Evolutionary conservation across 2,797 vertebrate species (phyloP).

Genomic region (Borostomias antarcticus): DNA sequence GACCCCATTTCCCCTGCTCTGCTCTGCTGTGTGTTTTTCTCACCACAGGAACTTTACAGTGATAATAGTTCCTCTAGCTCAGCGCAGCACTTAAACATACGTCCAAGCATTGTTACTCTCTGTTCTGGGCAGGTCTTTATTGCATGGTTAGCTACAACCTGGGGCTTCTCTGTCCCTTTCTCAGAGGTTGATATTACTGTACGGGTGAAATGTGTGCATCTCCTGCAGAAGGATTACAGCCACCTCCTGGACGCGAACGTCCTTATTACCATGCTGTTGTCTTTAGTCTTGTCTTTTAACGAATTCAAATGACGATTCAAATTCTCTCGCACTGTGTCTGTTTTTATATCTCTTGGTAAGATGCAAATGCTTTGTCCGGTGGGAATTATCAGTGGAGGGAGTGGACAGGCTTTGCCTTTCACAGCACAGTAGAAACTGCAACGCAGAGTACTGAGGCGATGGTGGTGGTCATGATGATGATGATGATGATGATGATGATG

Average conservation of each 20-base stretch:
- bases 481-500: neutral
- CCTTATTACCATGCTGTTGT: conserved; percentile 41
- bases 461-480: neutral
- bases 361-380: conserved; percentile 64
- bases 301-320: conserved; percentile 76
- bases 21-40: neutral
- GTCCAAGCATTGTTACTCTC: too few species aligned
- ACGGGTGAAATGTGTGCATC: too few species aligned
- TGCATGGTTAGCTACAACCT: neutral
- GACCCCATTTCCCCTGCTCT: neutral
- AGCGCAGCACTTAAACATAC: too few species aligned
- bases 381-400: conserved; percentile 42
- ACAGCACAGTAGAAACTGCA: conserved; percentile 21
- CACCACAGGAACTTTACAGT: neutral
- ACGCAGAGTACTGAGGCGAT: conserved; percentile 17
- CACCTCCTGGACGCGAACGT: conserved; percentile 1
- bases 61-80: too few species aligned
- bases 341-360: conserved; percentile 64
- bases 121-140: too few species aligned
- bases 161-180: too few species aligned
- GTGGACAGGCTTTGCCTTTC: conserved; percentile 45
- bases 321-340: conserved; percentile 52
- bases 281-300: conserved; percentile 56
- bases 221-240: neutral
- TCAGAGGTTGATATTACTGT: too few species aligned